Evolutionary conservation across 2,888 invertebrate genomes (phyloP).

Genomic region (Chironomus riparius): DNA sequence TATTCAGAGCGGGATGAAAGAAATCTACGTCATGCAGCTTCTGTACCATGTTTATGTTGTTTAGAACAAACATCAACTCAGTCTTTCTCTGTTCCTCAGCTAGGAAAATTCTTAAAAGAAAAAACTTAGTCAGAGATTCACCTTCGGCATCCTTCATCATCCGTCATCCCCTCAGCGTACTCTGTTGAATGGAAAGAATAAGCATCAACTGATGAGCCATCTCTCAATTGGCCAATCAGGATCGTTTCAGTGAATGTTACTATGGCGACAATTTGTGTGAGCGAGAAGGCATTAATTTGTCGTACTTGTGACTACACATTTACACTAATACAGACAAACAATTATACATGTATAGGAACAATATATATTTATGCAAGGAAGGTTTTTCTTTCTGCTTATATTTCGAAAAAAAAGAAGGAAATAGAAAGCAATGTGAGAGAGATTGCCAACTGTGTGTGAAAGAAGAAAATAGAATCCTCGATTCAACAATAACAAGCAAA

Average conservation of each 20-base stretch:
- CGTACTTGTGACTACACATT: neutral
- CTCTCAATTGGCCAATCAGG: slow-evolving; percentile 26
- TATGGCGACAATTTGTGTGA: slow-evolving; percentile 14
- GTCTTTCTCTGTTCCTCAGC: too few relatives aligned
- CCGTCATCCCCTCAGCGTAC: neutral
- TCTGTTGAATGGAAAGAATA: too few relatives aligned
- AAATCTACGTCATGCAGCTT: too few relatives aligned
- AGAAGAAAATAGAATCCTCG: neutral
- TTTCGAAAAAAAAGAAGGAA: neutral
- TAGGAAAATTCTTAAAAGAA: too few relatives aligned
- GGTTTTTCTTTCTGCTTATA: too few relatives aligned
- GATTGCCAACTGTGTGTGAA: neutral
- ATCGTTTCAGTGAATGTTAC: neutral
- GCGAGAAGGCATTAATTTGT: slow-evolving; percentile 1
- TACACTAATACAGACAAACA: neutral
- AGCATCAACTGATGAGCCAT: too few relatives aligned
- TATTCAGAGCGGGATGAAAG: too few relatives aligned
- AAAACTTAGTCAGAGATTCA: too few relatives aligned
- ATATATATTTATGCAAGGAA: too few relatives aligned
- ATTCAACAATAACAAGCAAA: slow-evolving; percentile 25
- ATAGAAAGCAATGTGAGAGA: neutral
- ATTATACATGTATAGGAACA: neutral
- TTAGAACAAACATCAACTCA: too few relatives aligned
- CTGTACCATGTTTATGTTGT: too few relatives aligned
- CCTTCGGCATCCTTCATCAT: neutral